phyloP scores from a whole-genome alignment of 2,797 vertebrate genomes.

The Mareca penelope region DNA sequence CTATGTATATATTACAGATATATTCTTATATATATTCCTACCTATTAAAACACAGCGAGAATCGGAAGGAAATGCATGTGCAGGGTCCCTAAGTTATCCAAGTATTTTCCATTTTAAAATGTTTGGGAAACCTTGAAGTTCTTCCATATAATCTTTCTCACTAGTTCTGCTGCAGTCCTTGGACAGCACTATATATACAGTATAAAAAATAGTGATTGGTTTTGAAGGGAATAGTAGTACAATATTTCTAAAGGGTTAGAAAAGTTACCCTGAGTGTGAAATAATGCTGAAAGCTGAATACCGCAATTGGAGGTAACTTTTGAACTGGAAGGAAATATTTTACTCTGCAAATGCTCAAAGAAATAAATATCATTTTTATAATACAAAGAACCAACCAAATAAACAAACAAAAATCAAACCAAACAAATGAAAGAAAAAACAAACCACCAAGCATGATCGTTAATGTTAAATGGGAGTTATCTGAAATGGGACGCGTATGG shows the following conservation, averaged over 20 bases:
- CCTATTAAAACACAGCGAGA: not conserved
- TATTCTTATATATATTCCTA: not conserved
- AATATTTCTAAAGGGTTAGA: conserved; percentile 6
- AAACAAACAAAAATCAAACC: not conserved
- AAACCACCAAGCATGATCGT: not conserved
- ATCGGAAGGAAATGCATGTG: not conserved
- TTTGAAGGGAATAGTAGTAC: not conserved
- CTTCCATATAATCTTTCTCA: not conserved
- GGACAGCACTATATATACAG: not conserved
- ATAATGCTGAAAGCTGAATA: conserved; percentile 9
- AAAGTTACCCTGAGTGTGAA: conserved; percentile 21
- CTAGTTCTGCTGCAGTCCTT: not conserved
- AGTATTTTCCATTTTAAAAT: not conserved
- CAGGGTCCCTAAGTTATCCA: not conserved
- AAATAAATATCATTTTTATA: conserved; percentile 6
- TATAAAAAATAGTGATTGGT: not conserved
- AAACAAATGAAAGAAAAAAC: not conserved
- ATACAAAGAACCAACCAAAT: not conserved
- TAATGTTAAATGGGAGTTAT: not conserved
- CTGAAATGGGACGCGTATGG: not conserved
- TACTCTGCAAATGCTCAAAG: not conserved
- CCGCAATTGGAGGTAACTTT: conserved; percentile 29
- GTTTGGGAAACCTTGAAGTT: not conserved
- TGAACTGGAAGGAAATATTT: conserved; percentile 21
- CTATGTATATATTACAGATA: not conserved